Conservation (phyloP, 2,113 vertebrate species). For the Protomyctophum bolini region DNA sequence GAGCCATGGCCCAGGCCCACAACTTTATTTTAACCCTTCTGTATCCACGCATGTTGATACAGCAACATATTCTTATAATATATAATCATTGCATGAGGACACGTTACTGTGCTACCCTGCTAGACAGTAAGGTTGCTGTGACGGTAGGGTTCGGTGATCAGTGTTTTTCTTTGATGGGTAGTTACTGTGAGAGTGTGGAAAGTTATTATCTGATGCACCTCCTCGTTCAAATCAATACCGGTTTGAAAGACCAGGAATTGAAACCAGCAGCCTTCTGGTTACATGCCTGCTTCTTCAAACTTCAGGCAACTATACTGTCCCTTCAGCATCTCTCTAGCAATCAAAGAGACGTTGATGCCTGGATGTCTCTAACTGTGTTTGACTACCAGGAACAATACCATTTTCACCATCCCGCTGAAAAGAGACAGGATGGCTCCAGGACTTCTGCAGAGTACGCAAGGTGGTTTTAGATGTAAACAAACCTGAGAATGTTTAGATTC, state of each 20-base stretch:
- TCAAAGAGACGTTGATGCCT: conserved; percentile 7
- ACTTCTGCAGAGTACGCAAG: conserved; percentile 25
- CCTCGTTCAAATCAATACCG: background rate
- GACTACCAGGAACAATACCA: conserved; percentile 23
- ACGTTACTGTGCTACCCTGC: no score
- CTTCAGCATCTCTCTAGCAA: conserved; percentile 7
- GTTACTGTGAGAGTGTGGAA: no score
- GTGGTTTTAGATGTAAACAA: conserved; percentile 23
- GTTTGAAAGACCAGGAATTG: background rate
- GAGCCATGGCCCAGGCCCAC: no score
- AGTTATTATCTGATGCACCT: background rate
- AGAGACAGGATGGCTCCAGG: background rate
- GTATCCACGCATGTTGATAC: background rate
- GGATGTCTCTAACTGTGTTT: conserved; percentile 24
- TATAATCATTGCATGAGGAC: no score
- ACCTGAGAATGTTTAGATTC: conserved; percentile 12
- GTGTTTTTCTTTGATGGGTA: no score
- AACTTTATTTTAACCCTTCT: conserved; percentile 30
- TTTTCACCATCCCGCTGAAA: conserved; percentile 8
- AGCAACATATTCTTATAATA: no score
- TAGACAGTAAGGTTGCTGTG: no score
- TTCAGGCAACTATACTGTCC: no score
- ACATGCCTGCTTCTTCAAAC: conserved; percentile 1
- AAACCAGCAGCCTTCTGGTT: background rate
- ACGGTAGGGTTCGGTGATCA: no score